A percentile compares a stretch with the other conserved stretches of the same genome.
These are phyloP conservation scores for Forbesichthys agassizii DNA, from an alignment of 2,113 vertebrate species.

Conservation along the genomic window DNA sequence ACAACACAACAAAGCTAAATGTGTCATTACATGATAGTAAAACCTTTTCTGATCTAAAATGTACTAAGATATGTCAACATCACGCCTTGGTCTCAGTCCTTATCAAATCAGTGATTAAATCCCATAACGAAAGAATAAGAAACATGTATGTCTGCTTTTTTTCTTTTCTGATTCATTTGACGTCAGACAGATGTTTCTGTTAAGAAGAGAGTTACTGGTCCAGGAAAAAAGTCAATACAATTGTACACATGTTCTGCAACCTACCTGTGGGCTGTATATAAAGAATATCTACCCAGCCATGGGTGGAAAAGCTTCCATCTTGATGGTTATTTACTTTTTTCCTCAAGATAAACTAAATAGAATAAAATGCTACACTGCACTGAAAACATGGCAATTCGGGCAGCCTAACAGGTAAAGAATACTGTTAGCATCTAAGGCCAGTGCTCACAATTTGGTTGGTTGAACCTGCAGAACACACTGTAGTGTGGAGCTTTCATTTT, in stretches of 20 bases:
- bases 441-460: too few relatives aligned
- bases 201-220: background rate
- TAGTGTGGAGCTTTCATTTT: too few relatives aligned
- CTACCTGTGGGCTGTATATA: background rate
- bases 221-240: slow-evolving; percentile 6
- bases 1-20: slow-evolving; percentile 7
- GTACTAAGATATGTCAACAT: too few relatives aligned
- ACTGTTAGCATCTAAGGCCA: too few relatives aligned
- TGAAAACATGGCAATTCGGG: too few relatives aligned
- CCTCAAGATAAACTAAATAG: background rate
- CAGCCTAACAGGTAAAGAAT: too few relatives aligned
- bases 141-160: slow-evolving; percentile 15
- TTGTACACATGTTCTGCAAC: background rate
- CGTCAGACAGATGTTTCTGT: slow-evolving; percentile 12
- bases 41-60: too few relatives aligned
- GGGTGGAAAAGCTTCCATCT: background rate
- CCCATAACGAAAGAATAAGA: background rate
- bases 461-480: too few relatives aligned
- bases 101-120: too few relatives aligned
- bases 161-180: background rate
- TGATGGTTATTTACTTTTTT: background rate
- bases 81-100: too few relatives aligned
- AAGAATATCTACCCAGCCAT: background rate
- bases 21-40: too few relatives aligned
- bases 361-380: too few relatives aligned